Conservation (phyloP, 1,140 invertebrate species). For the Microplitis mediator region DNA sequence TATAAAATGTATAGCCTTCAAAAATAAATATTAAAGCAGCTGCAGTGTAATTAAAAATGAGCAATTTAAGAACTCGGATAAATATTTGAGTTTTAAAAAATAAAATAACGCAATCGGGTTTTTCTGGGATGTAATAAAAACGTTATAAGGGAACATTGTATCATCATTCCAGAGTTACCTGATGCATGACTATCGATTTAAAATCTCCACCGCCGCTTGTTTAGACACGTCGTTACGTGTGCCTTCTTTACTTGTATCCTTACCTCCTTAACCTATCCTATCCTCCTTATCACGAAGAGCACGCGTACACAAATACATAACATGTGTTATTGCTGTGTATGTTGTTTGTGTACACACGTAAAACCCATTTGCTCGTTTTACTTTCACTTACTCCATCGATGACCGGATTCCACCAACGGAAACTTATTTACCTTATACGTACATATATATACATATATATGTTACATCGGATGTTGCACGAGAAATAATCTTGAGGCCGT, state of each 20-base stretch:
- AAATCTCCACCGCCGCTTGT: constrained; percentile 42
- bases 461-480: constrained; percentile 28
- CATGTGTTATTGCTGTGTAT: not conserved
- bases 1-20: too few relatives aligned
- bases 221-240: constrained; percentile 31
- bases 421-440: constrained; percentile 9
- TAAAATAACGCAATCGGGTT: not conserved
- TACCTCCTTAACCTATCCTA: constrained; percentile 16
- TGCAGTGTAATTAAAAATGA: too few relatives aligned
- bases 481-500: not conserved
- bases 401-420: constrained; percentile 46
- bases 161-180: constrained; percentile 39
- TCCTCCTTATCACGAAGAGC: constrained; percentile 52
- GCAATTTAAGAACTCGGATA: not conserved
- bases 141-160: constrained; percentile 43
- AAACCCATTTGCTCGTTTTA: constrained; percentile 28
- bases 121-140: constrained; percentile 22
- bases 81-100: not conserved
- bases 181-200: constrained; percentile 53
- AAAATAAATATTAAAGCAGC: too few relatives aligned
- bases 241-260: constrained; percentile 2
- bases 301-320: constrained; percentile 31
- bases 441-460: not conserved
- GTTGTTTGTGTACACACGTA: constrained; percentile 5
- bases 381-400: constrained; percentile 54